Conservation (phyloP, 2,113 vertebrate species). For the Etheostoma spectabile region DNA sequence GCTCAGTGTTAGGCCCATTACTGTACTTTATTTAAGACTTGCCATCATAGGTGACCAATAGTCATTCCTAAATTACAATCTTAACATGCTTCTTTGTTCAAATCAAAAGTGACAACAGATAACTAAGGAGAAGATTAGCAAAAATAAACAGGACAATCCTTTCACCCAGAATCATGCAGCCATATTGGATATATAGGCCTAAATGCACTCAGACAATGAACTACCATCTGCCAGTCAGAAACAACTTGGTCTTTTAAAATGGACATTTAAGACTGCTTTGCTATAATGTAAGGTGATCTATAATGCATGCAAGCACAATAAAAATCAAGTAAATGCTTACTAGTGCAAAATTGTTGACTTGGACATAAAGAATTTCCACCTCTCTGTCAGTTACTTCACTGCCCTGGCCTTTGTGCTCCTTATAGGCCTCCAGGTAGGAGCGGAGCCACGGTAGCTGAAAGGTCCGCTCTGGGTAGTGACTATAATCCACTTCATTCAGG, state of each 20-base stretch:
- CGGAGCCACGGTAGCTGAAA: slow-evolving; percentile 94
- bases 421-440: slow-evolving; percentile 94
- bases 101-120: background rate
- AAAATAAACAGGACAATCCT: background rate
- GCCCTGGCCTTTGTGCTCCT: slow-evolving; percentile 90
- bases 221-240: background rate
- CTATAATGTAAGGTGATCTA: background rate
- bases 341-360: slow-evolving; percentile 96
- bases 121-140: background rate
- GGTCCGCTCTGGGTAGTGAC: slow-evolving; percentile 88
- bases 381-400: slow-evolving; percentile 88
- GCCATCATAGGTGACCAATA: background rate
- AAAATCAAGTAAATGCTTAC: slow-evolving; percentile 79
- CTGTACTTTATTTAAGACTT: too few species aligned
- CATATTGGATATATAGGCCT: background rate
- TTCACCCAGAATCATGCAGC: background rate
- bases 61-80: background rate
- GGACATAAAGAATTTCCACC: slow-evolving; percentile 94
- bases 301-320: background rate
- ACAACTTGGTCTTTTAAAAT: background rate
- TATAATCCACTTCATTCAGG: slow-evolving; percentile 97
- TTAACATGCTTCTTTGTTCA: background rate
- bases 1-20: too few species aligned
- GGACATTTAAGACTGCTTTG: background rate
- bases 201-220: too few species aligned